Percentiles rank a stretch among this genome's conserved stretches.
phyloP scores from a whole-genome alignment of 2,113 vertebrate species.

The Hymenochirus boettgeri region DNA sequence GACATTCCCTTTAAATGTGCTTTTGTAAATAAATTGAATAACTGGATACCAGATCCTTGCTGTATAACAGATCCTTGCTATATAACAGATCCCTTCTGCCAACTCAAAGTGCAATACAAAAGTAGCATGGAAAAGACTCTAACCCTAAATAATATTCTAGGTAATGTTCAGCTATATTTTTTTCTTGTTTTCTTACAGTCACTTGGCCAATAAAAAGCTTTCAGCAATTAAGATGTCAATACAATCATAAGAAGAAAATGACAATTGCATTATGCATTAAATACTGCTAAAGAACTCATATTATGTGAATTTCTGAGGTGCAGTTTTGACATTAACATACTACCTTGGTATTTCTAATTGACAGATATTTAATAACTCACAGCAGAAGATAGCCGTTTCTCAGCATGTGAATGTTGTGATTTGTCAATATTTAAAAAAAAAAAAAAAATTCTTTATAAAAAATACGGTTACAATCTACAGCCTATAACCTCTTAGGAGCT shows the following conservation, averaged over 20 bases:
- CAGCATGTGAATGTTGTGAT: conserved; percentile 60
- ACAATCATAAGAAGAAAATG: conserved; percentile 51
- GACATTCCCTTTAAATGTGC: too few relatives aligned
- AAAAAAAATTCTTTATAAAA: conserved; percentile 54
- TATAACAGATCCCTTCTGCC: too few relatives aligned
- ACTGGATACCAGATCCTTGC: too few relatives aligned
- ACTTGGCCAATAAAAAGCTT: conserved; percentile 6
- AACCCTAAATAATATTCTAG: too few relatives aligned
- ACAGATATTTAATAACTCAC: conserved; percentile 78
- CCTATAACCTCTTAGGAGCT: not conserved
- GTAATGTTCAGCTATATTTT: too few relatives aligned
- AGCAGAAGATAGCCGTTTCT: conserved; percentile 58
- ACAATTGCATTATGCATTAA: conserved; percentile 83
- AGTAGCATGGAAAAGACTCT: too few relatives aligned
- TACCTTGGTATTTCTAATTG: conserved; percentile 83
- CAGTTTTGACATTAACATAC: conserved; percentile 84
- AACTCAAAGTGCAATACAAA: too few relatives aligned
- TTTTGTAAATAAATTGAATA: too few relatives aligned
- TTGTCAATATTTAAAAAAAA: conserved; percentile 54
- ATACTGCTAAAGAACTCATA: conserved; percentile 76
- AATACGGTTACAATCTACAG: not conserved
- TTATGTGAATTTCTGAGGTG: conserved; percentile 83
- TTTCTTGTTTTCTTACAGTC: too few relatives aligned
- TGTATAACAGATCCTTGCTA: too few relatives aligned
- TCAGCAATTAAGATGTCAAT: not conserved